phyloP scores from a whole-genome alignment of 2,797 vertebrate species.

The Oreochromis grahami region DNA sequence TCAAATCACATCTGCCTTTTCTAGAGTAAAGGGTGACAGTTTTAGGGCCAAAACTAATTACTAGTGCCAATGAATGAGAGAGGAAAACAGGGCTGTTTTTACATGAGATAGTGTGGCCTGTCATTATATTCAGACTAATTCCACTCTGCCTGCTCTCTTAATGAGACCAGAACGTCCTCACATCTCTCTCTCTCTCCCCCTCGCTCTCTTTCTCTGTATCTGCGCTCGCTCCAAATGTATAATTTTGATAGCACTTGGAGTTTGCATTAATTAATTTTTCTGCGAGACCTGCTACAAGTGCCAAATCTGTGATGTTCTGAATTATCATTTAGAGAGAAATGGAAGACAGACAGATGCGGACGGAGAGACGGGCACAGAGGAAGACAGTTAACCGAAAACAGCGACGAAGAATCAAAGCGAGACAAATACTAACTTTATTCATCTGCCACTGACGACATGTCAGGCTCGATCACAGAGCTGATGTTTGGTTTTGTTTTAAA shows the following conservation, averaged over 20 bases:
- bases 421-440: slow-evolving; percentile 10
- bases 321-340: slow-evolving; percentile 78
- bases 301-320: slow-evolving; percentile 87
- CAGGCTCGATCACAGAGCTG: neutral
- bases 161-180: slow-evolving; percentile 98
- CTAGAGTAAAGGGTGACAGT: slow-evolving; percentile 99
- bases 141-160: slow-evolving; percentile 99
- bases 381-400: neutral
- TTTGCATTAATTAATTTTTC: slow-evolving; percentile 98
- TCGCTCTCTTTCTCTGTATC: slow-evolving; percentile 79
- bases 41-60: slow-evolving; percentile 99
- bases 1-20: slow-evolving; percentile 99
- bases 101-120: slow-evolving; percentile 99
- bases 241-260: slow-evolving; percentile 97
- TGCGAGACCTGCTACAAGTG: slow-evolving; percentile 93
- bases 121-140: slow-evolving; percentile 99
- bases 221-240: slow-evolving; percentile 91
- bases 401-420: slow-evolving; percentile 4
- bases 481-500: neutral
- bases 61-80: slow-evolving; percentile 99
- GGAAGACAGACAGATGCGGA: neutral
- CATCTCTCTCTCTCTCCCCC: slow-evolving; percentile 67
- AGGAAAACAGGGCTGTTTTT: slow-evolving; percentile 99
- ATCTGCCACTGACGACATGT: neutral
- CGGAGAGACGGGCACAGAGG: neutral